Base-by-base conservation (phyloP, 1,140 invertebrate species). In the Cecropterus lyciades region DNA sequence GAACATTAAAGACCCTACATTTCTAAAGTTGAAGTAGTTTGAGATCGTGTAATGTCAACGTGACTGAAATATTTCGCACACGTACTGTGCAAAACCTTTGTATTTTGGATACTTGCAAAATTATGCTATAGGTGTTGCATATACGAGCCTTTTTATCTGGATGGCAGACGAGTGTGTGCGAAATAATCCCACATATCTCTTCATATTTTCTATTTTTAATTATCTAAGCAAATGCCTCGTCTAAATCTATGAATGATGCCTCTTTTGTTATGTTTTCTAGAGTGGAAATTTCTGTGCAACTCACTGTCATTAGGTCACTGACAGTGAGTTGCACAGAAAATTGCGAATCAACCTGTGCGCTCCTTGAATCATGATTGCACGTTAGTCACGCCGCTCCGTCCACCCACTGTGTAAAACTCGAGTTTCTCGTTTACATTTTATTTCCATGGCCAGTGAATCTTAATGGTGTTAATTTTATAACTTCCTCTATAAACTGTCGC, bases 401-500 rank as follows among this genome's bases (percentile, higher is more conserved):
- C 30, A 40, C 16, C 16, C 11, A 24, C 45, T 20, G 57, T 30
- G 17, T 27, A 37, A 40, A 51, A 62, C 45, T 62, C 30, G 59
- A 49, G 59, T 62, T 62, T 51, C 59, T 51, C 48, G 59, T 62
- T 62, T 51, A 51, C 16, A 51, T 62, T 49, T 62, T 60, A 60
- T 62, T 62, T 62, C 17, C 59, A 37, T 14, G 30, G 46, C 46
- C 11, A 40, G 59, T 62, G 46, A 62, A 65, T 55, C 42, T 65
- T 65, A 43, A 55, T 55, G n/a, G 24, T 65, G 24, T 46, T 53
- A 55, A 55, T 53, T 64, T 53, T 65, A 53, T 53, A 65, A 65
- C 57, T 49, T 60, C 57, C 57, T 60, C 45, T 60, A 60, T 60
- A 60, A 60, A 60, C 14, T 60, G 57, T 60, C 57, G 57, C 45